phyloP scores from a whole-genome alignment of 2,113 vertebrate species.

The Actenoides lindsayi region DNA sequence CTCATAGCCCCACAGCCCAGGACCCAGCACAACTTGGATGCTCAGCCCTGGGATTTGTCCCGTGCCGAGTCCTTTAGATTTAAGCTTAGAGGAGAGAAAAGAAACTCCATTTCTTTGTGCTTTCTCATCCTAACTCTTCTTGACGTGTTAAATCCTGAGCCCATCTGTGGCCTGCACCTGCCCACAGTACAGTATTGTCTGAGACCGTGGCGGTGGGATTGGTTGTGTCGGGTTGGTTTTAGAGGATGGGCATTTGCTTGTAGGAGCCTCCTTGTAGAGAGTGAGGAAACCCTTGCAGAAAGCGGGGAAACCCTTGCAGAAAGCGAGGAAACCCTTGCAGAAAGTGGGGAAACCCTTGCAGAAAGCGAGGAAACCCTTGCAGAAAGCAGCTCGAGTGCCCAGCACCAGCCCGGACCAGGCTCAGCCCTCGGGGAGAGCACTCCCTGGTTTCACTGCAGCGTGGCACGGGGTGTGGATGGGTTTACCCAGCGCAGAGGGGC shows the following conservation, averaged over 20 bases:
- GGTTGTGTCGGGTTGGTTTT: neutral
- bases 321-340: neutral
- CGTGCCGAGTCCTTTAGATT: neutral
- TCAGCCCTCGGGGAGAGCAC: fast-evolving
- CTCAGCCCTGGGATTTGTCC: neutral
- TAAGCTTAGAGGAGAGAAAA: neutral
- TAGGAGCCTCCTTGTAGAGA: neutral
- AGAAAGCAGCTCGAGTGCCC: neutral
- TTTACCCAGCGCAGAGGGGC: neutral
- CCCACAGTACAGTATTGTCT: neutral
- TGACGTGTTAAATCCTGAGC: neutral
- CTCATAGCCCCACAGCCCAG: neutral
- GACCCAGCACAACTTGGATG: too few species aligned
- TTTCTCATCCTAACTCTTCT: neutral
- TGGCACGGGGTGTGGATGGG: neutral
- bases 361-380: neutral
- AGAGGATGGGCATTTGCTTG: neutral
- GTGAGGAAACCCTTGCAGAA: neutral
- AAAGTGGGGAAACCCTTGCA: neutral
- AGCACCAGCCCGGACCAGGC: neutral
- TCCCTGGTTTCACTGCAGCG: neutral
- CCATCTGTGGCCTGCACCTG: neutral
- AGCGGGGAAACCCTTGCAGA: neutral
- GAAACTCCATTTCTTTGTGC: neutral
- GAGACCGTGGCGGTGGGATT: neutral